Base-by-base conservation (phyloP, 1,140 invertebrate genomes). In the Drosophila insularis region DNA sequence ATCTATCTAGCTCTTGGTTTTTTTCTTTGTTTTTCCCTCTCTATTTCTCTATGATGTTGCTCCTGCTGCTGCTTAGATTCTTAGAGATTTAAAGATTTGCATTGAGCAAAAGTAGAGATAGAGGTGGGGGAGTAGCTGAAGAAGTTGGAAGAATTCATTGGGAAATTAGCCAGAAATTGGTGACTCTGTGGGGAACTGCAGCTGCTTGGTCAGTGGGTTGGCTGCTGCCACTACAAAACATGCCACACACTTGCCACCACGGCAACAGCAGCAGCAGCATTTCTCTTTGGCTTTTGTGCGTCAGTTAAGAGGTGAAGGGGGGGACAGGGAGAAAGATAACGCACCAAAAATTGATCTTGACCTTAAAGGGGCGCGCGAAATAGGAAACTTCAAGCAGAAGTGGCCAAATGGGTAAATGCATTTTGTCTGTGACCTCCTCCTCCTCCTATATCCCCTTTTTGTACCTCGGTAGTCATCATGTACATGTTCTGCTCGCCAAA, bases 121-220 rank as follows among this genome's bases (percentile, higher is more conserved):
- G 19, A 19, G 6, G 13, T 40, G 2, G 4, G 8, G 10, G 27
- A 39, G 58, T 19, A 19, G 21, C 14, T 46, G 13, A 60, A 40
- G 63, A 46, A n/a, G 35, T 19, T 43, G 31, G 10, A 54, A 53
- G 50, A 58, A 46, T 63, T 54, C 59, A 68, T 43, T 68, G 61
- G 69, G 58, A 87, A 89, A 89, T 89, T 87, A 86, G 80, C 70
- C 63, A 77, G 84, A 89, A 82, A 87, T 80, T 80, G 77, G 58
- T 54, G 39, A 65, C 82, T 56, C 71, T 60, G 82, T 87, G 81
- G 78, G 81, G 82, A 78, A 69, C 76, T 81, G 73, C 54, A 62
- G 78, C 77, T 72, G 64, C 67, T 79, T 86, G 82, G 73, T 74
- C 75, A 87, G 75, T 86, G 79, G 82, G 82, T 64, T 76, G 43